Evolutionary conservation across 2,888 invertebrate species (phyloP), one percentile per base, ranked within the genome.

Genomic region (Stenolophus ochropezus): DNA sequence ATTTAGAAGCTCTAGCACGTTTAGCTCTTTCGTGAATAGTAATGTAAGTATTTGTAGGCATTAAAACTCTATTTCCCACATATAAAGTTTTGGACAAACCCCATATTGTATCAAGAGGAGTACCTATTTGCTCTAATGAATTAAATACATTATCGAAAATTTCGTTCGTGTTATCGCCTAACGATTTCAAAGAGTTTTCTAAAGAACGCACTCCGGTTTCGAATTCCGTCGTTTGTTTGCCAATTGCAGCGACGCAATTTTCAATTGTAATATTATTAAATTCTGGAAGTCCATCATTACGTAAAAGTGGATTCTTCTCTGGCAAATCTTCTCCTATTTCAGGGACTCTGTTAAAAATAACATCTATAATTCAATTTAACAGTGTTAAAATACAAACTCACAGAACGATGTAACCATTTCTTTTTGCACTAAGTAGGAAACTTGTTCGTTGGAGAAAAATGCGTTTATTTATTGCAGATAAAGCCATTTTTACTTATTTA

Each of bases 1-100:
- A 97, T 89, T 96, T 96, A 0, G 93, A 90, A 0, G 93, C 92
- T 83, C 94, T 91, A 0, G 96, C 96, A 86, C 92, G 91, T 84
- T 93, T 92, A 0, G 96, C 95, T 84, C 97, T 91, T 83, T 95
- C 94, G 86, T 96, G 95, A 83, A 97, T 94, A 85, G 94, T 93
- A 85, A 94, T 89, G 86, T 96, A 97, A 65, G 92, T 93, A 85
- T 94, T 94, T 2, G 94, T 94, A 0, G 96, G 95, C 93, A 97
- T 96, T 8, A 94, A 87, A 0, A 94, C 93, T 85, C 94, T 94
- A 86, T 96, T 95, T 3, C 96, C 95, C 73, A 96, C 90, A 87
- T 95, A 96, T 8, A 98, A 88, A 2, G 95, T 93, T 89, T 97
- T 97, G 0, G 96, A 94, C 85, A 97, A 91, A 6, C 96, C 96